phyloP scores from a whole-genome alignment of 2,888 invertebrate genomes.

The Therioaphis trifolii region DNA sequence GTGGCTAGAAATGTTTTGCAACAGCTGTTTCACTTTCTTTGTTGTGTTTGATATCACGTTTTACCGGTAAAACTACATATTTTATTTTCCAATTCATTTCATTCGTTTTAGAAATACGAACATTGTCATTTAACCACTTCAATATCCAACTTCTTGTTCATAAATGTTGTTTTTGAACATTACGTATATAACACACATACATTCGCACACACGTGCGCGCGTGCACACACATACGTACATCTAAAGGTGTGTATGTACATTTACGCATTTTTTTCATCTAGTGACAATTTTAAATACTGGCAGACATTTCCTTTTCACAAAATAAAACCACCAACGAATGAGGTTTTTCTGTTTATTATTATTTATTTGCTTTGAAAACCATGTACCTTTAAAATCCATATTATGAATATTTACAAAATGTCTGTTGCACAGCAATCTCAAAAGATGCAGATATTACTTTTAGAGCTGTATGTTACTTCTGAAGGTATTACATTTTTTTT shows the following conservation, averaged over 20 bases:
- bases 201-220: too few species aligned
- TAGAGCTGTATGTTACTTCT: not conserved
- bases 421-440: not conserved
- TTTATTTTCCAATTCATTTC: slow-evolving; percentile 34
- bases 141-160: slow-evolving; percentile 20
- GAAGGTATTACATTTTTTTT: not conserved
- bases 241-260: not conserved
- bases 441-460: slow-evolving; percentile 18
- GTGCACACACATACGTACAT: not conserved
- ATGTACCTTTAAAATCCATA: slow-evolving; percentile 9
- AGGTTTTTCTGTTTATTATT: not conserved
- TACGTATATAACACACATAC: not conserved
- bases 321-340: not conserved
- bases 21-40: slow-evolving; percentile 27
- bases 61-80: slow-evolving; percentile 1
- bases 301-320: not conserved
- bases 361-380: slow-evolving; percentile 14
- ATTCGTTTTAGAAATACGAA: not conserved
- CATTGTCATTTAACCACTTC: slow-evolving; percentile 11
- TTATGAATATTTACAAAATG: slow-evolving; percentile 45
- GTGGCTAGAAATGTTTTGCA: not conserved
- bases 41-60: not conserved
- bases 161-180: not conserved
- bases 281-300: not conserved
- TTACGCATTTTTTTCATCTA: not conserved